phyloP scores from a whole-genome alignment of 1,140 invertebrate genomes.

The Steinernema feltiae region DNA sequence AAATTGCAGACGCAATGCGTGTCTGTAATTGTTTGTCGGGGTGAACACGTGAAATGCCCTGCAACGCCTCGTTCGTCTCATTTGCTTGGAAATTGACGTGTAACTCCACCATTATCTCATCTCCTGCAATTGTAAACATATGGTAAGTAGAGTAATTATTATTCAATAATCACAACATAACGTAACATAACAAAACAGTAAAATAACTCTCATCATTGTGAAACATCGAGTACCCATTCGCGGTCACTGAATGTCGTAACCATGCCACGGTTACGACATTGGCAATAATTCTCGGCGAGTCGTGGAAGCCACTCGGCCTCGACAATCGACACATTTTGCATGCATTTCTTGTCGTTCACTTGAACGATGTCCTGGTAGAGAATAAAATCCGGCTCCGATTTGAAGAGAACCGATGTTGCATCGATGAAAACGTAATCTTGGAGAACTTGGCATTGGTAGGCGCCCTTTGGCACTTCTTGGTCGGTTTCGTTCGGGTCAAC shows the following conservation, averaged over 20 bases:
- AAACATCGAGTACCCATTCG: too few relatives aligned
- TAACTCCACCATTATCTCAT: too few relatives aligned
- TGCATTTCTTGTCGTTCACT: slow-evolving; percentile 53
- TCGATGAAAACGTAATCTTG: slow-evolving; percentile 85
- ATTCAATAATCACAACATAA: slow-evolving; percentile 25
- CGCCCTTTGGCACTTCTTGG: slow-evolving; percentile 46
- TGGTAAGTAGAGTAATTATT: too few relatives aligned
- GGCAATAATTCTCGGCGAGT: slow-evolving; percentile 33
- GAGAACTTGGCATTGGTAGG: slow-evolving; percentile 59
- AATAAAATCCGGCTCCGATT: slow-evolving; percentile 75
- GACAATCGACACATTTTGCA: slow-evolving; percentile 70
- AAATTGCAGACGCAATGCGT: too few relatives aligned
- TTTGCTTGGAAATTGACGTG: too few relatives aligned
- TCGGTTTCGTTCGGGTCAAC: slow-evolving; percentile 30
- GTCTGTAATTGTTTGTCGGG: too few relatives aligned
- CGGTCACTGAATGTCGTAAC: too few relatives aligned
- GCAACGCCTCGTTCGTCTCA: too few relatives aligned
- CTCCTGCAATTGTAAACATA: too few relatives aligned
- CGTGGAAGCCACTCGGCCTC: slow-evolving; percentile 83
- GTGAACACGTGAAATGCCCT: too few relatives aligned
- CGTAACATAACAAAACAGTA: slow-evolving; percentile 14
- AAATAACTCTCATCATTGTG: slow-evolving; percentile 17
- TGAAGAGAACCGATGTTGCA: slow-evolving; percentile 71
- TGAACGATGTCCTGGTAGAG: slow-evolving; percentile 90
- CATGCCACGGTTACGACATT: too few relatives aligned